A percentile compares a stretch with the other conserved stretches of the same genome.
Conservation (phyloP, 1,140 invertebrate genomes). For the Periplaneta americana region DNA sequence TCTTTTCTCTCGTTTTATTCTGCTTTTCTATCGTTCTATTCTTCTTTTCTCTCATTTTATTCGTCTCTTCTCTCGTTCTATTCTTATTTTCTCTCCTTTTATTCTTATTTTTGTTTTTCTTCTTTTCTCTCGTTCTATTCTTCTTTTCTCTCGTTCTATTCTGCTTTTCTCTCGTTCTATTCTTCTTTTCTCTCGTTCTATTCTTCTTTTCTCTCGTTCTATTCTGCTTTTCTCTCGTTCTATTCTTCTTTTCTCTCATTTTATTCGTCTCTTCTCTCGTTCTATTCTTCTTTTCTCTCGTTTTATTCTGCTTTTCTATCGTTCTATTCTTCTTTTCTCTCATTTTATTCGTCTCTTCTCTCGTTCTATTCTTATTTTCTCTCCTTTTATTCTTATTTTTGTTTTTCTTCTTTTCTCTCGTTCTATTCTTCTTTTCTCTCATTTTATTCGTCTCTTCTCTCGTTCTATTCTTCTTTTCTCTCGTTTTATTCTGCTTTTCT, state of each 20-base stretch:
- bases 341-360: not conserved
- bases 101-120: not conserved
- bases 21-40: not conserved
- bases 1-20: not conserved
- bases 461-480: not conserved
- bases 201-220: not conserved
- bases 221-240: no score
- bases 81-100: not conserved
- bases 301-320: not conserved
- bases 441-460: not conserved
- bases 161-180: no score
- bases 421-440: not conserved
- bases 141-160: no score
- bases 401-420: not conserved
- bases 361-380: not conserved
- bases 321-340: not conserved
- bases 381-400: not conserved
- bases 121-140: not conserved
- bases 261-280: not conserved
- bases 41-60: not conserved
- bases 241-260: no score
- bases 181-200: no score
- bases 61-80: not conserved
- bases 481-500: not conserved
- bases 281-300: not conserved